Evolutionary conservation across 2,797 vertebrate species (phyloP), one percentile per base, ranked within the genome.

Genomic region (Arvicola amphibius): DNA sequence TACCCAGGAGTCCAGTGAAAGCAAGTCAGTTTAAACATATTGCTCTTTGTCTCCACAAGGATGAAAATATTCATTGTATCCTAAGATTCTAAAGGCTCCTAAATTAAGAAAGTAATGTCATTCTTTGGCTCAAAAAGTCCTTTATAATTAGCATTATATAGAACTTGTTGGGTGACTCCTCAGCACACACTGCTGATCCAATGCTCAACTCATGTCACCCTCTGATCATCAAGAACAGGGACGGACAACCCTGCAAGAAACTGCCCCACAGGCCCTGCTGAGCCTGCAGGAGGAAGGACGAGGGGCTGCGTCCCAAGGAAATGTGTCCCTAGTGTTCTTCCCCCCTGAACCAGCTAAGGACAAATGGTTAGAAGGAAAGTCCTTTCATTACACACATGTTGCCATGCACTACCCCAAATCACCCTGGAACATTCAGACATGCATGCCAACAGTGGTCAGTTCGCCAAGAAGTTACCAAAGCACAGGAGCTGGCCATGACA

Each of bases 1-100:
- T 74, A 48, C 56, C 23, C 43, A 94, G 77, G 19, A 69, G 10
- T 10, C 78, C 80, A 81, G 73, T 95, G 29, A 93, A 77, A 96
- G 40, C 65, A 78, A 40, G 9, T 95, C 73, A 32, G 10, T 78
- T 80, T 77, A 79, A 69, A 23, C 14, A 79, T 51, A 46, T 59
- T 81, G n/a, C 61, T 34, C n/a, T 92, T 81, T 46, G n/a, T 83
- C 61, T 74, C 73, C 29, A 69, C 56, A 74, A 94, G n/a, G 81
- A 92, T 13, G 25, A 63, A 95, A 87, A 91, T 16, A 87, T 27
- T 5, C 7, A 8, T 53, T 90, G 51, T 81, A 79, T 87, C 78
- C 79, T 84, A 79, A 79, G 73, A 80, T 32, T 59, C 73, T 61
- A 17, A 65, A 84, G 51, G 11, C 25, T 95, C 76, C 23, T 40